A percentile compares a stretch with the other conserved stretches of the same genome.
Evolutionary conservation across 1,140 invertebrate species (phyloP).

Genomic region (Pectinophora gossypiella): DNA sequence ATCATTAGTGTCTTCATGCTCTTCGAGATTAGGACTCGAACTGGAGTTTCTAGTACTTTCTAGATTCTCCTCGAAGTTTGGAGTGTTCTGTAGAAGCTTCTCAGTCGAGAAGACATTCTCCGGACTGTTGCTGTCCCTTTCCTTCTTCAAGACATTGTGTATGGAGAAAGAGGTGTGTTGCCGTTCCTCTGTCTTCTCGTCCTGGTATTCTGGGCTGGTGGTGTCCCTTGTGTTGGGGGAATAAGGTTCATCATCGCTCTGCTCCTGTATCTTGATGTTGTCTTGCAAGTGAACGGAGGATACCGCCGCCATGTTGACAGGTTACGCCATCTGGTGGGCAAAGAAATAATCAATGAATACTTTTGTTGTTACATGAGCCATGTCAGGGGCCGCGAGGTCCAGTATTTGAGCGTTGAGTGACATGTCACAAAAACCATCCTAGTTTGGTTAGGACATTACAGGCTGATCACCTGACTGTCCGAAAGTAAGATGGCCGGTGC

Average conservation of each 20-base stretch:
- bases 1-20: constrained; percentile 35
- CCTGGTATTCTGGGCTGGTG: constrained; percentile 48
- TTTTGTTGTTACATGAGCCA: too few relatives aligned
- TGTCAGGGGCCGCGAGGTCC: too few relatives aligned
- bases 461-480: too few relatives aligned
- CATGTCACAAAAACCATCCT: too few relatives aligned
- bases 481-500: too few relatives aligned
- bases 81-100: constrained; percentile 65
- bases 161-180: constrained; percentile 62
- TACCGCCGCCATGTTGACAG: constrained; percentile 53
- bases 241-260: constrained; percentile 61
- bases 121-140: constrained; percentile 64
- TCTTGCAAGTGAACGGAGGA: constrained; percentile 50
- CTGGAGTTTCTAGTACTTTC: constrained; percentile 45
- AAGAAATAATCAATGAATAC: not conserved
- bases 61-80: constrained; percentile 52
- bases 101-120: constrained; percentile 73
- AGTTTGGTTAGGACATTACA: too few relatives aligned
- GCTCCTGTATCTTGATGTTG: constrained; percentile 58
- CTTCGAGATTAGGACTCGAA: constrained; percentile 46
- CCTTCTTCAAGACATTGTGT: constrained; percentile 71
- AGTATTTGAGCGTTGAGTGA: too few relatives aligned
- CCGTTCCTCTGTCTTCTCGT: constrained; percentile 46
- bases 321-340: constrained; percentile 54
- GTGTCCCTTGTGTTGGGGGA: constrained; percentile 57